Conservation (phyloP, 2,888 invertebrate species). For the Cerceris ruficornis region DNA sequence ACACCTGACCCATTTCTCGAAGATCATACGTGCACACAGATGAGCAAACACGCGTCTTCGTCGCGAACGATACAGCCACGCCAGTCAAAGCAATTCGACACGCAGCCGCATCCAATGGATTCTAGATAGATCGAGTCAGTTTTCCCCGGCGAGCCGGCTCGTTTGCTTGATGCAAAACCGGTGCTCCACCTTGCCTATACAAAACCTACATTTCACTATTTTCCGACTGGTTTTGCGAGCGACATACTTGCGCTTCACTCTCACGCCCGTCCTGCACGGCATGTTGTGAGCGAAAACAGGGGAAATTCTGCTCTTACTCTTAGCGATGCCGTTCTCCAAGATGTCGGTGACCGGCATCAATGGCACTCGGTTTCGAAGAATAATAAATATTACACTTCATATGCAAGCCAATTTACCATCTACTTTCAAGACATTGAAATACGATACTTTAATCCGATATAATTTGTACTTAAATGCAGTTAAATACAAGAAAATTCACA, state of each 20-base stretch:
- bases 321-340: conserved; percentile 37
- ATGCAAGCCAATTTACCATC: too few species aligned
- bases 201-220: conserved; percentile 69
- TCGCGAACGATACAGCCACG: conserved; percentile 10
- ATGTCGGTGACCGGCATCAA: conserved; percentile 22
- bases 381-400: too few species aligned
- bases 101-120: neutral
- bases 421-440: too few species aligned
- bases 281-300: conserved; percentile 57
- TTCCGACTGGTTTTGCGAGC: conserved; percentile 65
- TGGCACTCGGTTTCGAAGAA: too few species aligned
- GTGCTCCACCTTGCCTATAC: conserved; percentile 19
- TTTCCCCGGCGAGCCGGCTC: neutral
- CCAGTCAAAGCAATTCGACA: conserved; percentile 13
- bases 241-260: conserved; percentile 64
- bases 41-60: conserved; percentile 17
- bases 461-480: too few species aligned
- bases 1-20: conserved; percentile 71
- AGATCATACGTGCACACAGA: conserved; percentile 38
- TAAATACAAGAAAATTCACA: too few species aligned
- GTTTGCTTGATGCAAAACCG: conserved; percentile 5
- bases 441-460: too few species aligned
- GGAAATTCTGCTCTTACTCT: conserved; percentile 69
- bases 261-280: conserved; percentile 48
- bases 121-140: neutral